Conservation (phyloP, 2,797 vertebrate genomes). For the Pangasius djambal region DNA sequence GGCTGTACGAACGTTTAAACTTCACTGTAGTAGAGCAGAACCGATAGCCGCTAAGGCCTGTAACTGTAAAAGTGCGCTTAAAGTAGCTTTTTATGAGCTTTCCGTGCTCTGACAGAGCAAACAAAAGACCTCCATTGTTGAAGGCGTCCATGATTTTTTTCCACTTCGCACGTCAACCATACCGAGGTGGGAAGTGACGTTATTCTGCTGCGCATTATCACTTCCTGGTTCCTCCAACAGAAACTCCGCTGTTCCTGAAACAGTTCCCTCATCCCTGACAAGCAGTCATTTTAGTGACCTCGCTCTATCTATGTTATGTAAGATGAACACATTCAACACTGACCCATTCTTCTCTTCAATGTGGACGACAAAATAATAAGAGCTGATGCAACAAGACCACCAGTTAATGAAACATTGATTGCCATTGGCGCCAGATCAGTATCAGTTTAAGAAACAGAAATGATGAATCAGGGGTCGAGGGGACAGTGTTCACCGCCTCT, state of each 20-base stretch:
- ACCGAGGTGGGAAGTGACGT: neutral
- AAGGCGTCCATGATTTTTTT: neutral
- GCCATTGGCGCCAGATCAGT: neutral
- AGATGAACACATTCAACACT: neutral
- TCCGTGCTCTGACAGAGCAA: neutral
- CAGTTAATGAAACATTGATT: neutral
- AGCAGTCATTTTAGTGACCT: no score
- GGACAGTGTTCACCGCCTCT: constrained; percentile 29
- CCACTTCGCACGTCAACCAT: no score
- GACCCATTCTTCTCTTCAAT: neutral
- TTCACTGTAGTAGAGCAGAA: neutral
- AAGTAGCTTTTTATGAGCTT: neutral
- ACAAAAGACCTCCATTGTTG: neutral
- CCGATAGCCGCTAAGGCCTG: no score
- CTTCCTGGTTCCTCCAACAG: neutral
- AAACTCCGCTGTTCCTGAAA: neutral
- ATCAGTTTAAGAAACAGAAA: constrained; percentile 30
- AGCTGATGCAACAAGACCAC: neutral
- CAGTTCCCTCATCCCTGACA: neutral
- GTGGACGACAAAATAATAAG: neutral
- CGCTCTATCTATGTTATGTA: neutral
- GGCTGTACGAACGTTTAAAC: neutral
- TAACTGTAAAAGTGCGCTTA: no score
- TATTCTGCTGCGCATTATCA: neutral
- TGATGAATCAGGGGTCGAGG: neutral